Percentiles rank a stretch among this genome's conserved stretches.
These are phyloP conservation scores for Polydesmus complanatus DNA, from an alignment of 2,888 invertebrate species.

Conservation along the genomic window DNA sequence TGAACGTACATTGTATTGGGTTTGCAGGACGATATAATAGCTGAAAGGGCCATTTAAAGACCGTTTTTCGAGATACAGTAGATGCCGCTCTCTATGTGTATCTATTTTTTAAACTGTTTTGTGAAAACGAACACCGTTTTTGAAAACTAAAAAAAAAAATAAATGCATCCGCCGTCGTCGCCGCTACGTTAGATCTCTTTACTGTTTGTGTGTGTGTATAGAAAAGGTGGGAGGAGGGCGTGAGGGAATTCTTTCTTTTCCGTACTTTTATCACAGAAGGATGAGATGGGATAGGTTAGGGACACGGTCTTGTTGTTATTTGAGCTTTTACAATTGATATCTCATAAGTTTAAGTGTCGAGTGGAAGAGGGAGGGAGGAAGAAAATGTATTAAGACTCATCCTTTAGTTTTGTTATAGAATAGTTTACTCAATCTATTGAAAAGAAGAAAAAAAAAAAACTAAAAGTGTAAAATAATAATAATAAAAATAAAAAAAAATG, in stretches of 20 bases:
- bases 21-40: not conserved
- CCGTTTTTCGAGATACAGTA: not conserved
- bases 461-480: too few species aligned
- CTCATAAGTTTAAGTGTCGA: not conserved
- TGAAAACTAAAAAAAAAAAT: not conserved
- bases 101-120: not conserved
- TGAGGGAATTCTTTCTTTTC: too few species aligned
- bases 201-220: too few species aligned
- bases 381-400: not conserved
- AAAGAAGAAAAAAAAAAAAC: too few species aligned
- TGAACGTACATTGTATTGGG: not conserved
- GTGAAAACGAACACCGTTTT: not conserved
- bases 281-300: too few species aligned
- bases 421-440: not conserved
- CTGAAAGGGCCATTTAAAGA: not conserved
- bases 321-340: not conserved
- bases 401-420: not conserved
- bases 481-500: not conserved
- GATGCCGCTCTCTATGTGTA: too few species aligned
- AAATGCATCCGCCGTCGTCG: not conserved
- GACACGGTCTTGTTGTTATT: too few species aligned
- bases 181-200: not conserved
- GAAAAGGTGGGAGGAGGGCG: not conserved
- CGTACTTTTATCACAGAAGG: too few species aligned
- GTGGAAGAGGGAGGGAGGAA: not conserved